Conservation (phyloP, 2,888 invertebrate species). For the Drosophila kokeensis region DNA sequence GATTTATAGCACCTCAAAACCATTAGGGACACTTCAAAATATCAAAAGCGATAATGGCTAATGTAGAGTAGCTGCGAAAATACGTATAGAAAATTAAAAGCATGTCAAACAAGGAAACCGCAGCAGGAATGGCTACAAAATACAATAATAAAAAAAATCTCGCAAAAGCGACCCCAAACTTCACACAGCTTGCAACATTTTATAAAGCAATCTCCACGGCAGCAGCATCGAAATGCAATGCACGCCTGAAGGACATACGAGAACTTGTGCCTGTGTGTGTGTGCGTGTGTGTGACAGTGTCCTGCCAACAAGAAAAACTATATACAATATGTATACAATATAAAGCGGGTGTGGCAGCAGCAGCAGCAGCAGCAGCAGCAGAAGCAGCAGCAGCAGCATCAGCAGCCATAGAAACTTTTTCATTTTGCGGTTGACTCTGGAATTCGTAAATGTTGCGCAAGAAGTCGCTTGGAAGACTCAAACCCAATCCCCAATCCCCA, state of each 20-base stretch:
- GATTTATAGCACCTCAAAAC: constrained; percentile 53
- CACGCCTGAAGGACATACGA: constrained; percentile 71
- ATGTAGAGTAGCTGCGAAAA: constrained; percentile 16
- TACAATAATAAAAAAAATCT: constrained; percentile 35
- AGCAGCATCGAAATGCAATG: constrained; percentile 75
- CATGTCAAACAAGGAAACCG: constrained; percentile 67
- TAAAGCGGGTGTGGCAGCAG: constrained; percentile 31
- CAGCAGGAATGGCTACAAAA: constrained; percentile 42
- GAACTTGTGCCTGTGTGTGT: constrained; percentile 33
- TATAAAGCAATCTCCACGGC: constrained; percentile 75
- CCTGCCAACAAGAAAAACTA: constrained; percentile 50
- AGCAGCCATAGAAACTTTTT: constrained; percentile 76
- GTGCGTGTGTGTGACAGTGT: constrained; percentile 19
- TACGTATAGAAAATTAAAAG: constrained; percentile 69
- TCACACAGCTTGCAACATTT: constrained; percentile 71
- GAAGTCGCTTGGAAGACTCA: constrained; percentile 53
- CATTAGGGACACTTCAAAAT: constrained; percentile 27
- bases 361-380: constrained; percentile 23
- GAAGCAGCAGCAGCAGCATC: constrained; percentile 34
- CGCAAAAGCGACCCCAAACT: constrained; percentile 33
- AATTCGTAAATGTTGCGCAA: constrained; percentile 76
- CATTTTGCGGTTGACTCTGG: constrained; percentile 79
- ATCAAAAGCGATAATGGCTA: constrained; percentile 35
- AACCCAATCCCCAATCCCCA: constrained; percentile 20
- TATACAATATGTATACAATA: constrained; percentile 73